A percentile compares a stretch with the other conserved stretches of the same genome.
These are phyloP conservation scores for Tringa solitaria DNA, from an alignment of 2,113 vertebrate genomes.

Conservation along the genomic window DNA sequence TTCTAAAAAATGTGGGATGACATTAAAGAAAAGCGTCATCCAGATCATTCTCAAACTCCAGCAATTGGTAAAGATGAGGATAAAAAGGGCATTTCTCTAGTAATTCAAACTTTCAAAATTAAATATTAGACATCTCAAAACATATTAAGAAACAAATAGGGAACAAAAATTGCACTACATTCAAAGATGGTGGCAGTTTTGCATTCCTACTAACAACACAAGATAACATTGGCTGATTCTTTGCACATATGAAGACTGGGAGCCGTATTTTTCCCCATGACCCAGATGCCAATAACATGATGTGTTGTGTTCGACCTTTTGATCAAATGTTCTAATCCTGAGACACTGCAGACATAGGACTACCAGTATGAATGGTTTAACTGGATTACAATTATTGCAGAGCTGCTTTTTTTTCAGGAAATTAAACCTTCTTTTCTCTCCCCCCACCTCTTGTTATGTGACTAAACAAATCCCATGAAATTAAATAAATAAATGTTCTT, in stretches of 20 bases:
- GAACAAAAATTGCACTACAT: background rate
- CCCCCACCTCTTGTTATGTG: accelerated
- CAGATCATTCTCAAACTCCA: background rate
- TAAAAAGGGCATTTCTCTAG: background rate
- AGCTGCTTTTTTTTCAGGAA: background rate
- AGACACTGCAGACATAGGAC: background rate
- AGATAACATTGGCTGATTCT: background rate
- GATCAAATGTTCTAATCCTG: background rate
- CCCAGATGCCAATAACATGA: background rate
- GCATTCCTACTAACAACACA: background rate
- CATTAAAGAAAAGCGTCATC: background rate
- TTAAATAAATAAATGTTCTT: background rate
- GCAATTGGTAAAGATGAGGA: background rate
- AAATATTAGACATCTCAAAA: background rate
- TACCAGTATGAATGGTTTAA: background rate
- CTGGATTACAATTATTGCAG: background rate
- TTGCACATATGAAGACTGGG: background rate
- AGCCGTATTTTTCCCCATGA: background rate
- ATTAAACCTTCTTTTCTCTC: background rate
- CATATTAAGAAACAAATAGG: background rate
- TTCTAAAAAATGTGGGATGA: background rate
- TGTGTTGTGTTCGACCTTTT: background rate
- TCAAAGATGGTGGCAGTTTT: background rate
- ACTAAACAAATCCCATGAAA: background rate
- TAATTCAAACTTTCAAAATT: background rate